phyloP scores from a whole-genome alignment of 2,888 invertebrate species.

The Ernsta delagoae region DNA sequence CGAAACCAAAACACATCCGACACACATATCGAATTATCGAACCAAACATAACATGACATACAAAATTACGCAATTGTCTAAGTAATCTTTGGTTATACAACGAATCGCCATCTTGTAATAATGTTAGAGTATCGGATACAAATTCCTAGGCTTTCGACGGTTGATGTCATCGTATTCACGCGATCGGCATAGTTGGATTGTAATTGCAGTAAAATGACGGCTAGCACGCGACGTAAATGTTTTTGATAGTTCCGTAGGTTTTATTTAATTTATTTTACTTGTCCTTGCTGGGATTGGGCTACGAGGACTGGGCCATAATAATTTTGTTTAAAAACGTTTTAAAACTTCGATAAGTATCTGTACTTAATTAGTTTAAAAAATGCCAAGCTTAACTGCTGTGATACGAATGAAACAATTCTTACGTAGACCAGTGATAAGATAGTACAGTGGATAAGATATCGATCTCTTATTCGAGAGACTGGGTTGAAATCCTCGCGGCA shows the following conservation, averaged over 20 bases:
- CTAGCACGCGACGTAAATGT: background rate
- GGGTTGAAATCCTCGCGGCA: no score
- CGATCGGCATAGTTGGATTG: slow-evolving; percentile 3
- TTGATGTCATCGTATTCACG: slow-evolving; percentile 1
- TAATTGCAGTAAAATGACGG: background rate
- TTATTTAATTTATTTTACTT: no score
- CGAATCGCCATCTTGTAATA: background rate
- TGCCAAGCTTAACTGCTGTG: no score
- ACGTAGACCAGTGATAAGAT: no score
- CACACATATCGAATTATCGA: background rate
- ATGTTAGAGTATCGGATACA: slow-evolving; percentile 3
- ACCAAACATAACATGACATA: background rate
- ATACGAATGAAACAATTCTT: no score
- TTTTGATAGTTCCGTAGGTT: background rate
- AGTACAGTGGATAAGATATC: no score
- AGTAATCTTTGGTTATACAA: slow-evolving; percentile 1
- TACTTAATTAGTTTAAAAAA: no score
- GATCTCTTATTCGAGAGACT: no score
- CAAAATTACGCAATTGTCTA: slow-evolving; percentile 1
- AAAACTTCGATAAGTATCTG: no score
- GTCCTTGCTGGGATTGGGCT: no score
- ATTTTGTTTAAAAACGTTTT: no score
- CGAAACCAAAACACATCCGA: background rate
- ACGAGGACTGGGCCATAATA: no score
- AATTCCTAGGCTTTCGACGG: slow-evolving; percentile 1